A percentile compares a stretch with the other conserved stretches of the same genome.
These are phyloP conservation scores for Chaetogeoica ovagalla DNA, from an alignment of 2,888 invertebrate genomes.

Conservation along the genomic window DNA sequence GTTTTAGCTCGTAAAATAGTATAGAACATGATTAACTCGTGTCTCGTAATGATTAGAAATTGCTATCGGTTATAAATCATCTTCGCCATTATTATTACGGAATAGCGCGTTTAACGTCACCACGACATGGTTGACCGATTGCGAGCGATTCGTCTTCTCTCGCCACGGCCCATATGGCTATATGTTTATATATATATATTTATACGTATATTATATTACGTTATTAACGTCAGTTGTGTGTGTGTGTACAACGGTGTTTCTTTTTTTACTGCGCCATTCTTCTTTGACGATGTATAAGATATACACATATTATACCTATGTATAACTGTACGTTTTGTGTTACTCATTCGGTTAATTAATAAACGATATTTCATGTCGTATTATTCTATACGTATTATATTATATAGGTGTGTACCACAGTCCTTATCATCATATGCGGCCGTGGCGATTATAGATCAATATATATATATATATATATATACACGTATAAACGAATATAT, in stretches of 20 bases:
- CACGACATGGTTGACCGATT: constrained; percentile 17
- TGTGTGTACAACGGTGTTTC: neutral
- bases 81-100: constrained; percentile 13
- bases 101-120: constrained; percentile 15
- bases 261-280: neutral
- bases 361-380: constrained; percentile 11
- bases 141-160: neutral
- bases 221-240: too few species aligned
- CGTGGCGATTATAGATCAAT: neutral
- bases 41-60: constrained; percentile 29
- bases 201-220: too few species aligned
- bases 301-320: neutral
- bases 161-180: too few species aligned
- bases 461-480: neutral
- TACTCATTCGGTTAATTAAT: constrained; percentile 1
- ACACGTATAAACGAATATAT: too few species aligned
- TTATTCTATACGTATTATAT: neutral
- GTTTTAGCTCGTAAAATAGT: too few species aligned
- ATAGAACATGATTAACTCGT: neutral
- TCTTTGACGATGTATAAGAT: neutral
- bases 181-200: too few species aligned
- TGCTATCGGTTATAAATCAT: neutral
- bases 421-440: neutral
- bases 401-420: neutral
- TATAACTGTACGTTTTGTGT: constrained; percentile 23